Evolutionary conservation across 1,140 invertebrate species (phyloP).

Genomic region (Berghia stephanieae): DNA sequence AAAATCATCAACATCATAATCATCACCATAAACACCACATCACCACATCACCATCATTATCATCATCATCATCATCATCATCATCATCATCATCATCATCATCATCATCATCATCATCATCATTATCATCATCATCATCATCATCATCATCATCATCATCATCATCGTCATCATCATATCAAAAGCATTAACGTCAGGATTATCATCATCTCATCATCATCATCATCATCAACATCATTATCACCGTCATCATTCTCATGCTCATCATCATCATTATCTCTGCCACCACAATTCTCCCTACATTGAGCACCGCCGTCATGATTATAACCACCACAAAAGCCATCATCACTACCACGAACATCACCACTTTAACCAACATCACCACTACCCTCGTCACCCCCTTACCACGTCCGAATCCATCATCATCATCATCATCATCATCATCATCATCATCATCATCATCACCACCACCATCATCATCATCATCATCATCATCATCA

Average conservation of each 20-base stretch:
- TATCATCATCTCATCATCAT: background rate
- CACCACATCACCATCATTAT: background rate
- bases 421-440: background rate
- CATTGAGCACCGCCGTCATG: background rate
- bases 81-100: background rate
- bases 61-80: background rate
- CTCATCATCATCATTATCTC: no score
- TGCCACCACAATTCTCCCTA: no score
- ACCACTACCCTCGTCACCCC: background rate
- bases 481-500: background rate
- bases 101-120: background rate
- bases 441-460: background rate
- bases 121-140: background rate
- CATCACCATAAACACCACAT: constrained; percentile 27
- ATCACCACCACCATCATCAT: background rate
- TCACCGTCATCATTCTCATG: background rate
- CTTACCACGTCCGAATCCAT: background rate
- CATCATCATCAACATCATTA: background rate
- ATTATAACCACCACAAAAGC: background rate
- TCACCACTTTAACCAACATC: background rate
- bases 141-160: background rate
- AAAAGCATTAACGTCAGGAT: background rate
- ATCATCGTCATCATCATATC: background rate
- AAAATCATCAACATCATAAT: constrained; percentile 24
- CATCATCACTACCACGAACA: background rate